Percentiles rank a stretch among this genome's conserved stretches.
Evolutionary conservation across 1,140 invertebrate species (phyloP).

Genomic region (Drosophila parvula): DNA sequence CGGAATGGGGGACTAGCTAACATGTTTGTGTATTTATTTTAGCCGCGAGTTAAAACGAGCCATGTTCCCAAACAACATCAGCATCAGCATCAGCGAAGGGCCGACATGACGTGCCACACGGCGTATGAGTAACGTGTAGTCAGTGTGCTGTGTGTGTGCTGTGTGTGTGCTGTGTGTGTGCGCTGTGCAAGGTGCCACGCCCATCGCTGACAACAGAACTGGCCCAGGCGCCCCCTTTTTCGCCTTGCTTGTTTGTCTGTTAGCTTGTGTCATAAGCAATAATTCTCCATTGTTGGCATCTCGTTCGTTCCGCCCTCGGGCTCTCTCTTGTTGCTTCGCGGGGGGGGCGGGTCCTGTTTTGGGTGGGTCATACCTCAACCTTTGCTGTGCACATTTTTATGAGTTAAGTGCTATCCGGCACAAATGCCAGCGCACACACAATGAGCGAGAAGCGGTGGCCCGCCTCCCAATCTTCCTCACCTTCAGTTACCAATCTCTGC

Average conservation of each 20-base stretch:
- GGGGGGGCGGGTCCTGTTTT: not conserved
- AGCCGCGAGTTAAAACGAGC: constrained; percentile 68
- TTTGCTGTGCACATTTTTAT: constrained; percentile 73
- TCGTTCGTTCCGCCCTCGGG: constrained; percentile 35
- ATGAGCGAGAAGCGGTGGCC: not conserved
- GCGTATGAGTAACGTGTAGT: constrained; percentile 58
- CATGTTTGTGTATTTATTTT: constrained; percentile 62
- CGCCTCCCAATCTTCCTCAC: constrained; percentile 41
- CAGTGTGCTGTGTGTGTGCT: constrained; percentile 1
- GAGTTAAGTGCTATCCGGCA: constrained; percentile 76
- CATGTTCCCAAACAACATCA: constrained; percentile 50
- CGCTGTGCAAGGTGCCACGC: constrained; percentile 31
- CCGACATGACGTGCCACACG: constrained; percentile 33
- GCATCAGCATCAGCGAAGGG: constrained; percentile 7
- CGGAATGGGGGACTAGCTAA: not conserved
- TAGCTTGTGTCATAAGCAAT: constrained; percentile 72
- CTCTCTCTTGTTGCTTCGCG: constrained; percentile 60
- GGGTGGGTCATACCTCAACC: constrained; percentile 26
- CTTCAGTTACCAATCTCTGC: constrained; percentile 10
- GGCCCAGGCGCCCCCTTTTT: not conserved
- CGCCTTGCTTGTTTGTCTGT: constrained; percentile 34
- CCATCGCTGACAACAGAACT: constrained; percentile 27
- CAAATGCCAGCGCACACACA: constrained; percentile 52
- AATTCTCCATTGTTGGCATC: constrained; percentile 73
- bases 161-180: not conserved